phyloP scores from a whole-genome alignment of 2,113 vertebrate species.

The Pterophyllum scalare region DNA sequence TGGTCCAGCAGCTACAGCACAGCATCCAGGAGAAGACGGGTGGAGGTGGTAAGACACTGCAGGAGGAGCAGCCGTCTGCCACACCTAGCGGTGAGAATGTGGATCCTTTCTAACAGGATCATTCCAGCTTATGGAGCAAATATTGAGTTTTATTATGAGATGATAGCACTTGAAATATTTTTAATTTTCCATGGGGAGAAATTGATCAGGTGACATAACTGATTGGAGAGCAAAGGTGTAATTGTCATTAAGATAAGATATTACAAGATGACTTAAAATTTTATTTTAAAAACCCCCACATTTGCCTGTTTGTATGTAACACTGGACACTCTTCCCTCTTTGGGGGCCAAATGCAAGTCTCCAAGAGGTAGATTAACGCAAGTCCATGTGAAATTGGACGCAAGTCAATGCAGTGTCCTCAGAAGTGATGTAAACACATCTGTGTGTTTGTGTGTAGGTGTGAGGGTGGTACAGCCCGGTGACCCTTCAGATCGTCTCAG shows the following conservation, averaged over 20 bases:
- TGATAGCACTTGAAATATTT: too few species aligned
- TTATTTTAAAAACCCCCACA: too few species aligned
- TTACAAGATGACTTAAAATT: too few species aligned
- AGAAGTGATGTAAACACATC: background rate
- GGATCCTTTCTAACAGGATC: fast-evolving
- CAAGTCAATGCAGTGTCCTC: background rate
- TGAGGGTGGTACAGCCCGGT: constrained; percentile 48
- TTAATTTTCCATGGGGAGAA: too few species aligned
- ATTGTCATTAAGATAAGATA: too few species aligned
- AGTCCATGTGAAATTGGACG: background rate
- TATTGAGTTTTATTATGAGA: fast-evolving
- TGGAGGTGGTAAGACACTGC: background rate
- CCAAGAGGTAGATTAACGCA: too few species aligned
- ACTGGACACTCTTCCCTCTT: too few species aligned
- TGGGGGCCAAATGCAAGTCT: too few species aligned
- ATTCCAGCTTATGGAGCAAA: background rate
- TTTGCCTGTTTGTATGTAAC: too few species aligned
- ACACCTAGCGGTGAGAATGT: constrained; percentile 42
- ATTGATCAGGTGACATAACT: too few species aligned
- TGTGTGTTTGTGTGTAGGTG: constrained; percentile 45
- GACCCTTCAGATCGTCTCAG: constrained; percentile 62
- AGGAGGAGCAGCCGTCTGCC: constrained; percentile 9
- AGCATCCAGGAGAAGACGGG: constrained; percentile 36
- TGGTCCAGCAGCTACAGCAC: constrained; percentile 51
- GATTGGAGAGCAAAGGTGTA: too few species aligned